Evolutionary conservation across 2,888 invertebrate genomes (phyloP).

Genomic region (Caradrina kadenii): DNA sequence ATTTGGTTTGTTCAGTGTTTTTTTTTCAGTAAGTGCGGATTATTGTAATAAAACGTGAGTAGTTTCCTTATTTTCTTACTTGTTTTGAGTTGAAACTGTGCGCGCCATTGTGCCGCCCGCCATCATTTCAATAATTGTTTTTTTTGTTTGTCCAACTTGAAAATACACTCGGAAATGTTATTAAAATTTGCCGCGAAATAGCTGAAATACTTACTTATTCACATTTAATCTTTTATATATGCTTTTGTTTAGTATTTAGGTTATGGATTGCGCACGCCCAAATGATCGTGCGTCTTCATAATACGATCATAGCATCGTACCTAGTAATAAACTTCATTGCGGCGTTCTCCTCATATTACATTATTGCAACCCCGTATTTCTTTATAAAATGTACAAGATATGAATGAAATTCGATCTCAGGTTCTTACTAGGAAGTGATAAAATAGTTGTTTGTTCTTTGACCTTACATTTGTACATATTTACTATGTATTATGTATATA

Average conservation of each 20-base stretch:
- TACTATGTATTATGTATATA: not conserved
- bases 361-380: slow-evolving; percentile 11
- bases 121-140: slow-evolving; percentile 78
- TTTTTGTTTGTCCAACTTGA: slow-evolving; percentile 61
- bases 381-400: slow-evolving; percentile 6
- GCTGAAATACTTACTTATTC: not conserved
- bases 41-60: slow-evolving; percentile 75
- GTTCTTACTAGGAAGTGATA: slow-evolving; percentile 44
- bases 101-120: slow-evolving; percentile 87
- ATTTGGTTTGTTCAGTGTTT: slow-evolving; percentile 70
- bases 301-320: slow-evolving; percentile 21
- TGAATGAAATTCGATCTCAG: slow-evolving; percentile 43
- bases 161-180: slow-evolving; percentile 6
- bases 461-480: slow-evolving; percentile 43
- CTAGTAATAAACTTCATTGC: slow-evolving; percentile 26
- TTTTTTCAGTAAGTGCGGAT: slow-evolving; percentile 68
- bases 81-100: slow-evolving; percentile 53
- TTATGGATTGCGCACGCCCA: slow-evolving; percentile 51
- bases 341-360: slow-evolving; percentile 48
- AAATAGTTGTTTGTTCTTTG: slow-evolving; percentile 36
- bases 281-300: slow-evolving; percentile 35
- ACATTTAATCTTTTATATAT: not conserved
- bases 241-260: slow-evolving; percentile 41
- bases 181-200: slow-evolving; percentile 16
- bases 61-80: slow-evolving; percentile 56